phyloP scores from a whole-genome alignment of 2,797 vertebrate species.

The Malurus leucopterus region DNA sequence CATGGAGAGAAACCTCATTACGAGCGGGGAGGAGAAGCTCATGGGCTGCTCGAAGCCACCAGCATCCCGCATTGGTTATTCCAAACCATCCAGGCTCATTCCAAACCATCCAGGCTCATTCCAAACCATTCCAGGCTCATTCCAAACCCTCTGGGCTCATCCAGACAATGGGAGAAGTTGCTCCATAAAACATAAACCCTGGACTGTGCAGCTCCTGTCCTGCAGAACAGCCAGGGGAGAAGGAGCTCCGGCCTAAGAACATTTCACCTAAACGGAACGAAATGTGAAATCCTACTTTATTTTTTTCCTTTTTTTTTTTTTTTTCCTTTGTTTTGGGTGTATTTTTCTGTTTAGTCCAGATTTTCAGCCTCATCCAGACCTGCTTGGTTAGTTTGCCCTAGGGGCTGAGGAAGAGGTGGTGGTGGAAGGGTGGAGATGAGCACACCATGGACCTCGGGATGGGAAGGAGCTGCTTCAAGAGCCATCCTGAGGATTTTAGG shows the following conservation, averaged over 20 bases:
- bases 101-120: not conserved
- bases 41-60: not conserved
- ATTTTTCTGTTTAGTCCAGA: not conserved
- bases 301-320: not conserved
- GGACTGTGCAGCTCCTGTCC: not conserved
- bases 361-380: not conserved
- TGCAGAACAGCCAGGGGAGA: not conserved
- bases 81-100: not conserved
- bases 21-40: not conserved
- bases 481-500: not conserved
- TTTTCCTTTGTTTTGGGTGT: accelerated
- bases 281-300: not conserved
- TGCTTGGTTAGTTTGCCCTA: not conserved
- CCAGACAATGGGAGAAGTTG: not conserved
- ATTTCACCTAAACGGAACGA: not conserved
- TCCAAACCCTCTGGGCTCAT: not conserved
- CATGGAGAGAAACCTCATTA: not conserved
- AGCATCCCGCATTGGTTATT: not conserved
- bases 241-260: not conserved
- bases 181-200: not conserved
- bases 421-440: not conserved
- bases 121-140: too few species aligned
- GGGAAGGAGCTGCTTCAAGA: not conserved
- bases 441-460: not conserved
- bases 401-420: not conserved